These are phyloP conservation scores for Macrostomum lignano DNA, from an alignment of 1,140 invertebrate species.

Conservation along the genomic window DNA sequence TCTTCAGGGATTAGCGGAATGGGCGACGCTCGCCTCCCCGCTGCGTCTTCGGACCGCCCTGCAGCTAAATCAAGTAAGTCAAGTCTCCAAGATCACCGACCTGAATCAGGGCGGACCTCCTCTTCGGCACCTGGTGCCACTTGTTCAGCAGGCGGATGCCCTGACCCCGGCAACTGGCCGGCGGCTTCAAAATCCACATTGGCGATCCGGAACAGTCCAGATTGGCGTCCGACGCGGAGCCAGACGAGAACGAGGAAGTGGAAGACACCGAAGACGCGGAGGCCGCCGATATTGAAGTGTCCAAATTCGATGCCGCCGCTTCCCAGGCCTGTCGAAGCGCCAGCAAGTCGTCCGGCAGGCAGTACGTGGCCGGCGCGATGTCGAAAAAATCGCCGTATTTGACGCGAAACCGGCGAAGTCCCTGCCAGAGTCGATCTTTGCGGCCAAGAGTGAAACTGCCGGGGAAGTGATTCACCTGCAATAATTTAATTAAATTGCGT, in stretches of 20 bases:
- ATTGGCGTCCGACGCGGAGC: slow-evolving; percentile 6
- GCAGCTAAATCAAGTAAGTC: too few relatives aligned
- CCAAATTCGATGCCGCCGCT: too few relatives aligned
- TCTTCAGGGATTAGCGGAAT: too few relatives aligned
- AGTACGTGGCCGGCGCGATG: slow-evolving; percentile 69
- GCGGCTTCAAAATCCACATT: too few relatives aligned
- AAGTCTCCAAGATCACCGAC: too few relatives aligned
- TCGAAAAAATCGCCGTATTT: slow-evolving; percentile 27
- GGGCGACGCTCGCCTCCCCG: too few relatives aligned
- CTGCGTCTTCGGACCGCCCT: too few relatives aligned
- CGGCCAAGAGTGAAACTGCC: slow-evolving; percentile 83
- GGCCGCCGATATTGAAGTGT: too few relatives aligned
- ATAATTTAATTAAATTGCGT: too few relatives aligned
- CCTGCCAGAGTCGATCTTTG: slow-evolving; percentile 68
- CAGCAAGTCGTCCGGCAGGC: slow-evolving; percentile 50
- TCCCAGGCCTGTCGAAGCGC: background rate
- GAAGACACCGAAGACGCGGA: too few relatives aligned
- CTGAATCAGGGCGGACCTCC: slow-evolving; percentile 47
- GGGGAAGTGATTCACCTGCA: slow-evolving; percentile 63
- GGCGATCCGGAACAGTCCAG: too few relatives aligned
- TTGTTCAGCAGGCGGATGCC: slow-evolving; percentile 73
- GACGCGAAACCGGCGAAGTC: slow-evolving; percentile 14
- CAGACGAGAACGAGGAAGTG: too few relatives aligned
- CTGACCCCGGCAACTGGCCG: slow-evolving; percentile 67
- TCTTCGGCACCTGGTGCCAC: slow-evolving; percentile 63